phyloP scores from a whole-genome alignment of 2,797 vertebrate species.

The Enoplosus armatus region DNA sequence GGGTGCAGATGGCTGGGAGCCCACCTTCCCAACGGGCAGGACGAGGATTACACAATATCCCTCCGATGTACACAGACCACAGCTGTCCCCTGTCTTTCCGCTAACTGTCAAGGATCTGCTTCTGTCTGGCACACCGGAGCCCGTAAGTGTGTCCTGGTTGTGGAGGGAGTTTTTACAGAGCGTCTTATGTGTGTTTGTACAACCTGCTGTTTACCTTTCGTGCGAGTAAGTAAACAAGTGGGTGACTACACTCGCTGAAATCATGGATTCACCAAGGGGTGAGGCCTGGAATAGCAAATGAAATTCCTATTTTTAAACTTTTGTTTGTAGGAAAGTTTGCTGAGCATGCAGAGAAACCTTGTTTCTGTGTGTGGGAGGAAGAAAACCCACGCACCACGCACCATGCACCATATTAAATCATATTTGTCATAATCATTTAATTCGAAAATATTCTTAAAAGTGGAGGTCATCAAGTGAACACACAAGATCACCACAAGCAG shows the following conservation, averaged over 20 bases:
- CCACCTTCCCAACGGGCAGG: conserved; percentile 60
- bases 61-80: conserved; percentile 61
- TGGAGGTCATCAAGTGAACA: background rate
- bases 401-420: background rate
- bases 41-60: conserved; percentile 55
- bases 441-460: background rate
- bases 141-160: conserved; percentile 81
- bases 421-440: background rate
- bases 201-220: conserved; percentile 24
- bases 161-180: conserved; percentile 10
- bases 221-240: conserved; percentile 13
- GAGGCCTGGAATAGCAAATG: conserved; percentile 39
- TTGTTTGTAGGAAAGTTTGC: conserved; percentile 15
- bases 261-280: conserved; percentile 2
- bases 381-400: too few relatives aligned
- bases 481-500: background rate
- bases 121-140: conserved; percentile 88
- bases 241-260: conserved; percentile 5
- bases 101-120: conserved; percentile 96
- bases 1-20: conserved; percentile 81
- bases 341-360: background rate
- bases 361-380: background rate
- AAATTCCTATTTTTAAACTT: conserved; percentile 23
- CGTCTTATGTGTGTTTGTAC: background rate
- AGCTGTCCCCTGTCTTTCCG: conserved; percentile 70